Percentiles rank a stretch among this genome's conserved stretches.
Evolutionary conservation across 1,140 invertebrate species (phyloP).

Genomic region (Steinernema feltiae): DNA sequence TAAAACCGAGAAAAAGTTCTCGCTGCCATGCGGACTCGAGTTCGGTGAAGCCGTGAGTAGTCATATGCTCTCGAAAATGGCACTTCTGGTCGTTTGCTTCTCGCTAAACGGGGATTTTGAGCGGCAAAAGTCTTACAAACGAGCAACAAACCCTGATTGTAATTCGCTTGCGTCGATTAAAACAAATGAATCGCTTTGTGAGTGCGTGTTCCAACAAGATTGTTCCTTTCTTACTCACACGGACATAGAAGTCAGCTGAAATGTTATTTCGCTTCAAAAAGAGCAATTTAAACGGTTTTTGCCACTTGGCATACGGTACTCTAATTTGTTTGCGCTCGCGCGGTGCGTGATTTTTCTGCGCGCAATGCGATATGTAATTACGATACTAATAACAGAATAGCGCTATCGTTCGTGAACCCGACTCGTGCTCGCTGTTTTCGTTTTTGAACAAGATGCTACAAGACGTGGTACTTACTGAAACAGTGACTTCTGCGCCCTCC

Average conservation of each 20-base stretch:
- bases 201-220: not conserved
- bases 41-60: slow-evolving; percentile 17
- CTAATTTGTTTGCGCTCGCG: slow-evolving; percentile 1
- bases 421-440: not conserved
- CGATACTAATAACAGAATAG: slow-evolving; percentile 1
- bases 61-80: slow-evolving; percentile 25
- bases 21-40: slow-evolving; percentile 23
- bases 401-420: slow-evolving; percentile 1
- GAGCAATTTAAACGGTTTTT: not conserved
- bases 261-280: not conserved
- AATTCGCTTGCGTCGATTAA: not conserved
- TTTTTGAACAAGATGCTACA: not conserved
- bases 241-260: slow-evolving; percentile 9
- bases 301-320: not conserved
- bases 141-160: not conserved
- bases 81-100: slow-evolving; percentile 18
- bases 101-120: not conserved
- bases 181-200: not conserved
- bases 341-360: not conserved
- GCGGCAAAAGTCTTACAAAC: not conserved
- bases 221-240: not conserved
- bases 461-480: not conserved
- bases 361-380: slow-evolving; percentile 1
- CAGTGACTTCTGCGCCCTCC: not conserved
- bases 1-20: slow-evolving; percentile 28